Evolutionary conservation across 2,113 vertebrate species (phyloP), one percentile per base, ranked within the genome.

Genomic region (Loxodonta africana): DNA sequence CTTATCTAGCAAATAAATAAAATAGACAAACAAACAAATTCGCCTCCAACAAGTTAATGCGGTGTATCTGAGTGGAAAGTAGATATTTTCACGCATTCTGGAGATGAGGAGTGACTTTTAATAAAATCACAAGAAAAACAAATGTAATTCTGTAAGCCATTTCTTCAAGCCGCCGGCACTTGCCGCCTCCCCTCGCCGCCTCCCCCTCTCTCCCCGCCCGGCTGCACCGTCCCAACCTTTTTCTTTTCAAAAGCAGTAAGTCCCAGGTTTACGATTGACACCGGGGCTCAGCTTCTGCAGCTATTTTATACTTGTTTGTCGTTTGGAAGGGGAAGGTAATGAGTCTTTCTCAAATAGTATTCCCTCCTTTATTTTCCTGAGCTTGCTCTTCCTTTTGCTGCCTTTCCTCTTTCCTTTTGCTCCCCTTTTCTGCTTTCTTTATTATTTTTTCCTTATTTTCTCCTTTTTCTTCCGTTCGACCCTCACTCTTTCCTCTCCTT

Each of bases 31-130:
- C 99, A 99, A 99, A 99, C 99, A 99, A 99, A 99, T 99, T 99
- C 99, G 99, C 99, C 99, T 99, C 98, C 98, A 99, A 99, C 98
- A 99, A 99, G 99, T 99, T 99, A 99, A 99, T 99, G 99, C 97
- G 99, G 99, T 99, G 99, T 99, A 99, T 99, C 99, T 99, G 99
- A 99, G 99, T 99, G 99, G 99, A 99, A 99, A 99, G 99, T 99
- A 99, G 99, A 99, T 99, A 99, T 99, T 99, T 99, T 99, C 99
- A 99, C 99, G 99, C 99, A 99, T 98, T 98, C 99, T 99, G 99
- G 99, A 99, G 99, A 99, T 99, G 99, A 99, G 99, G 99, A 99
- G 99, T 99, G 99, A 99, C 99, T 99, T 99, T 99, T 99, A 99
- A 99, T 99, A 99, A 99, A 99, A 99, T 99, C 99, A 99, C 99